phyloP scores from a whole-genome alignment of 2,888 invertebrate species.

The Acanthosepion esculentum region DNA sequence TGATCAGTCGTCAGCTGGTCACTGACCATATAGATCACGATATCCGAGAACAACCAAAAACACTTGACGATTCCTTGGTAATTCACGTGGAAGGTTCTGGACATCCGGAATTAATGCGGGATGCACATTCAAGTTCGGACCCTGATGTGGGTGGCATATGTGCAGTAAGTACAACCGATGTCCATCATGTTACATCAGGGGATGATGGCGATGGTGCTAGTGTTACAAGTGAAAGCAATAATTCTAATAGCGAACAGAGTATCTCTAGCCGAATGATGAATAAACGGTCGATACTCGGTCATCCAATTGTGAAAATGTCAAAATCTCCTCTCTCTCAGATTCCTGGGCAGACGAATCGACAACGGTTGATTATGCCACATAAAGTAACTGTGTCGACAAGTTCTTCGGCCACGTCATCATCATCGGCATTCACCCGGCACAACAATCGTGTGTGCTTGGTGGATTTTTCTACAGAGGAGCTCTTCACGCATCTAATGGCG shows the following conservation, averaged over 20 bases:
- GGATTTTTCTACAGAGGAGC: conserved; percentile 60
- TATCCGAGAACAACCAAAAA: neutral
- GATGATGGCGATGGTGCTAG: conserved; percentile 54
- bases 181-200: conserved; percentile 47
- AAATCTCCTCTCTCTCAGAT: conserved; percentile 35
- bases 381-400: neutral
- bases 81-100: conserved; percentile 24
- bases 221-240: conserved; percentile 54
- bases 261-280: conserved; percentile 50
- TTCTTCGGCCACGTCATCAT: conserved; percentile 25
- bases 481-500: conserved; percentile 61
- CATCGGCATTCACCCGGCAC: conserved; percentile 52
- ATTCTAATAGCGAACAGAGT: conserved; percentile 53
- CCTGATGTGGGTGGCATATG: conserved; percentile 45
- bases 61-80: conserved; percentile 24
- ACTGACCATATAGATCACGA: neutral
- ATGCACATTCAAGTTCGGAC: conserved; percentile 24
- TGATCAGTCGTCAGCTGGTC: neutral
- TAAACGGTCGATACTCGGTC: conserved; percentile 51
- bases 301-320: conserved; percentile 36
- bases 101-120: neutral
- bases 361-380: neutral
- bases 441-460: conserved; percentile 60
- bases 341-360: neutral
- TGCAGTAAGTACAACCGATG: conserved; percentile 52